Evolutionary conservation across 2,797 vertebrate species (phyloP).

Genomic region (Sebastolobus alascanus): DNA sequence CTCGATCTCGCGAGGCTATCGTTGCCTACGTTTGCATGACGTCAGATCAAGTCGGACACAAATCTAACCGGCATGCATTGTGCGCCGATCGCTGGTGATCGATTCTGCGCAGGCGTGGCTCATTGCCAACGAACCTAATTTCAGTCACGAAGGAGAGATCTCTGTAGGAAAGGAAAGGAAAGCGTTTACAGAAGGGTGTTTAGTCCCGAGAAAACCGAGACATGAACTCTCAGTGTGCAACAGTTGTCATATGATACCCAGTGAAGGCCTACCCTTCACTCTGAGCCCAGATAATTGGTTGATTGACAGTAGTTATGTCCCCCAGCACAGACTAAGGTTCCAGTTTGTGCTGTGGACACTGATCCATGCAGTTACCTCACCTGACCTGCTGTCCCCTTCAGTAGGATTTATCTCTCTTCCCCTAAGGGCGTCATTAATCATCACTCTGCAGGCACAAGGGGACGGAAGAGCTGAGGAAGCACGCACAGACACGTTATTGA

Average conservation of each 20-base stretch:
- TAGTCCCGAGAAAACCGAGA: not conserved
- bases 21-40: too few relatives aligned
- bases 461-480: conserved; percentile 58
- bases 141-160: not conserved
- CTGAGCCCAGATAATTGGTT: conserved; percentile 1
- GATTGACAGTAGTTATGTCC: conserved; percentile 27
- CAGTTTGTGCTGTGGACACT: conserved; percentile 31
- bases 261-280: not conserved
- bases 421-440: conserved; percentile 60
- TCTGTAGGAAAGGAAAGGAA: not conserved
- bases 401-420: conserved; percentile 60
- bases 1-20: too few relatives aligned
- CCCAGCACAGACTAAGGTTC: not conserved
- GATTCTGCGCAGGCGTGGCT: too few relatives aligned
- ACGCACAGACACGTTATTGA: conserved; percentile 52
- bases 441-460: conserved; percentile 38
- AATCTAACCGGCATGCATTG: too few relatives aligned
- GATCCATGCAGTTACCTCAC: conserved; percentile 52
- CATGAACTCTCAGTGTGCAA: not conserved
- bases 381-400: conserved; percentile 51
- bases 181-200: not conserved
- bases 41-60: not conserved
- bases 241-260: conserved; percentile 10
- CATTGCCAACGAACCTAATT: not conserved
- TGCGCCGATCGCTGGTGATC: too few relatives aligned